Conservation (phyloP, 2,888 invertebrate genomes). For the Xestia rhomboidea region DNA sequence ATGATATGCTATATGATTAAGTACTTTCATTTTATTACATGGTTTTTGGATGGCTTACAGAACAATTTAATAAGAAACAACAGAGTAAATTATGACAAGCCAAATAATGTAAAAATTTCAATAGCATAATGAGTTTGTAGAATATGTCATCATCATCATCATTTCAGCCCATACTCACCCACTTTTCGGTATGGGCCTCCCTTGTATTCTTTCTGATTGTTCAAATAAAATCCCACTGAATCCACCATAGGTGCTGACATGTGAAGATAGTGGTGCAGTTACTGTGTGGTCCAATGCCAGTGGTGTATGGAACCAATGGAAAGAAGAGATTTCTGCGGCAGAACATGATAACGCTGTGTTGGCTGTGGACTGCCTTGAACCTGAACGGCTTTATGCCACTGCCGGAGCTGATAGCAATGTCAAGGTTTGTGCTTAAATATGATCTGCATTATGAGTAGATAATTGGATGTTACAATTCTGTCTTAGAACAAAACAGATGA, state of each 20-base stretch:
- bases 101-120: neutral
- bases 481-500: neutral
- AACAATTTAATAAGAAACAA: neutral
- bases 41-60: neutral
- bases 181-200: neutral
- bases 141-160: neutral
- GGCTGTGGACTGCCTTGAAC: slow-evolving; percentile 81
- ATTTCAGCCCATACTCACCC: neutral
- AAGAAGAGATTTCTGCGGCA: slow-evolving; percentile 77
- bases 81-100: neutral
- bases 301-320: slow-evolving; percentile 83
- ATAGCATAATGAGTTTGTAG: neutral
- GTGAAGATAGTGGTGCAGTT: slow-evolving; percentile 87
- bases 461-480: neutral
- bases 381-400: slow-evolving; percentile 82
- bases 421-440: slow-evolving; percentile 77
- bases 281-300: slow-evolving; percentile 81
- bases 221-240: neutral
- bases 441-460: neutral
- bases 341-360: slow-evolving; percentile 86
- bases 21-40: neutral
- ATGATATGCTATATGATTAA: neutral
- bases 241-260: slow-evolving; percentile 79
- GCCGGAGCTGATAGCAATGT: slow-evolving; percentile 87
- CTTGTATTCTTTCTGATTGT: neutral